Base-by-base conservation (phyloP, 2,888 invertebrate species). In the Periphyllus acericola region DNA sequence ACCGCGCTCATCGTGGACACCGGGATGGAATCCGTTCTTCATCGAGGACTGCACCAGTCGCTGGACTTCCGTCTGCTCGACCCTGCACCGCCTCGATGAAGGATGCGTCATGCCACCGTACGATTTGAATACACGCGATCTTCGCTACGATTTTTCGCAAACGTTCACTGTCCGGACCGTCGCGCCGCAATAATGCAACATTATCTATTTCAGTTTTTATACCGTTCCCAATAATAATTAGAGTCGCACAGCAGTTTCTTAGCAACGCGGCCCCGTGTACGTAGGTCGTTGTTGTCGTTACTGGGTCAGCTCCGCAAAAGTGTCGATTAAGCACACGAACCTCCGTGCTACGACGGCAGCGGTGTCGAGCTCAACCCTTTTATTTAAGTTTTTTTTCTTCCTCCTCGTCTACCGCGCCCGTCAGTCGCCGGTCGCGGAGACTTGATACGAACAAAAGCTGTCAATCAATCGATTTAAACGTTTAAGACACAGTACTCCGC, bases 11-110 rank as follows among this genome's bases (percentile, higher is more conserved):
- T 83, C 83, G 21, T 60, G n/a, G 11, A 83, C 75, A 3, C 74
- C 55, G 0, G 55, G 83, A 21, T 60, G 60, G 55, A 60, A 83
- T 55, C 83, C 83, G 21, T 75, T 83, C 40, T 83, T 83, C 83
- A 36, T 75, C 0, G 83, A n/a, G 1, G 5, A 32, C 40, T 21
- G 29, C 21, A 75, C 83, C 60, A 60, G n/a, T n/a, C 74, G 34
- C 11, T 75, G 60, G 9, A 36, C 3, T 21, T 1, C 75, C 0
- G 55, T 34, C 29, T 55, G 21, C 0, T 0, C 21, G 25, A 21
- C 9, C 25, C 21, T 32, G 14, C 60, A 3, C 5, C 25, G 60
- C 5, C 60, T 60, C 46, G 5, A 60, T 14, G 25, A 60, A 60
- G 60, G 3, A 0, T 25, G 3, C 46, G 14, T 14, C 60, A 60